A percentile compares a stretch with the other conserved stretches of the same genome.
phyloP scores from a whole-genome alignment of 2,797 vertebrate genomes.

The Phrynocephalus vlangalii region DNA sequence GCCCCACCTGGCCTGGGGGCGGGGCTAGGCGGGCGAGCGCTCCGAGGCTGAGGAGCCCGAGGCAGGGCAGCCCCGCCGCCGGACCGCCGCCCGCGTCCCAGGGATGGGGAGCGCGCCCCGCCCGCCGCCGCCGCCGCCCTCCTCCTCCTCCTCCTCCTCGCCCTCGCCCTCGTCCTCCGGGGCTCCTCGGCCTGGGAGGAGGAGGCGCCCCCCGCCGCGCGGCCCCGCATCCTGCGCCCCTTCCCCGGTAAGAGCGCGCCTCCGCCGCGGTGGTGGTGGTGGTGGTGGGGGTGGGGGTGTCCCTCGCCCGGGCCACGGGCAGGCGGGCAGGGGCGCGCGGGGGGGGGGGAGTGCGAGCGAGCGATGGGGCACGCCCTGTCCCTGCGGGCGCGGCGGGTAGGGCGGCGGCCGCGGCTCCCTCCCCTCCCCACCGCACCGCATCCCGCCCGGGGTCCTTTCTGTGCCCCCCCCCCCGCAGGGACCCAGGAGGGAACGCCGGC shows the following conservation, averaged over 20 bases:
- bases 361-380: not conserved
- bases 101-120: not conserved
- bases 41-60: not conserved
- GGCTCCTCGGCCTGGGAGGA: no score
- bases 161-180: no score
- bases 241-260: slow-evolving; percentile 13
- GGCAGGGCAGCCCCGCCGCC: not conserved
- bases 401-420: no score
- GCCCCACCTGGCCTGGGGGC: slow-evolving; percentile 14
- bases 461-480: not conserved
- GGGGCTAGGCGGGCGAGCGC: not conserved
- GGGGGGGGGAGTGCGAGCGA: not conserved
- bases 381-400: no score
- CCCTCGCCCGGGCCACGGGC: no score
- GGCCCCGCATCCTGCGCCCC: not conserved
- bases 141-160: not conserved
- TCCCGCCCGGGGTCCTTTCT: not conserved
- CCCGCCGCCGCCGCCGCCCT: not conserved
- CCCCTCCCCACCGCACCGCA: no score
- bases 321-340: not conserved
- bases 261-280: not conserved
- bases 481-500: not conserved
- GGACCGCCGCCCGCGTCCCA: not conserved
- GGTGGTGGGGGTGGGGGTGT: not conserved
- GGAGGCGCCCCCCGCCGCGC: not conserved